phyloP scores from a whole-genome alignment of 1,140 invertebrate species.

The Bombyx mori region ASM3026992v2 NC_085121.1:8940501-8941000 shows the following conservation, averaged over 20 bases:
- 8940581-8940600: conserved; percentile 60
- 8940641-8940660: conserved; percentile 68
- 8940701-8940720: conserved; percentile 75
- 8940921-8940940: too few relatives aligned
- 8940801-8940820: conserved; percentile 35
- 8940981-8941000: too few relatives aligned
- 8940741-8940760: conserved; percentile 30
- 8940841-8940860: too few relatives aligned
- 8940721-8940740: conserved; percentile 63
- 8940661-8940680: conserved; percentile 65
- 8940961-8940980: too few relatives aligned
- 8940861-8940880: too few relatives aligned
- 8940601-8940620: conserved; percentile 52
- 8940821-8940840: too few relatives aligned
- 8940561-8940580: conserved; percentile 58
- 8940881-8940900: too few relatives aligned
- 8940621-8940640: conserved; percentile 65
- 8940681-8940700: conserved; percentile 69
- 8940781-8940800: conserved; percentile 55
- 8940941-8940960: too few relatives aligned
- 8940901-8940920: too few relatives aligned
- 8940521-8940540: conserved; percentile 45
- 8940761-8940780: conserved; percentile 28
- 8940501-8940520: conserved; percentile 52
- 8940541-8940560: conserved; percentile 30